phyloP scores from a whole-genome alignment of 2,888 invertebrate genomes.

The Drosophila formosana region DNA sequence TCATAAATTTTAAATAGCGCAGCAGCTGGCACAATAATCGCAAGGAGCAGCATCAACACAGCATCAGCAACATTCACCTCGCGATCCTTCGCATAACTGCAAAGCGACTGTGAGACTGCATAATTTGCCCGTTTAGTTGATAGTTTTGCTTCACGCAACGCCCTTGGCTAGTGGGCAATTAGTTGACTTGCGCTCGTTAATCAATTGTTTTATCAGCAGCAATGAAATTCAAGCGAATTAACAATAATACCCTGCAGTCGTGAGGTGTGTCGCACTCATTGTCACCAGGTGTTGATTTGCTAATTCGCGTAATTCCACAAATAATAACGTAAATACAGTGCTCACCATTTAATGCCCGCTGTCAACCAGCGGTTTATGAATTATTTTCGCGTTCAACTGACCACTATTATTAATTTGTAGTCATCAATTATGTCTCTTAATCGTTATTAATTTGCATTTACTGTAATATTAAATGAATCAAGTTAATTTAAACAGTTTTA shows the following conservation, averaged over 20 bases:
- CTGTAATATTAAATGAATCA: neutral
- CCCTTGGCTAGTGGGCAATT: slow-evolving; percentile 21
- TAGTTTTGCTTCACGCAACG: slow-evolving; percentile 34
- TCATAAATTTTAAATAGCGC: slow-evolving; percentile 80
- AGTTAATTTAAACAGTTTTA: neutral
- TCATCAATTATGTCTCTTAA: neutral
- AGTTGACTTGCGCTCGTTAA: slow-evolving; percentile 29
- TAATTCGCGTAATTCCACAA: slow-evolving; percentile 3
- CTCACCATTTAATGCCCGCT: neutral
- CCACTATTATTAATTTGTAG: neutral
- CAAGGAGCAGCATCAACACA: slow-evolving; percentile 14
- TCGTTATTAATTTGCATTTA: neutral
- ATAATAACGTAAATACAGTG: neutral
- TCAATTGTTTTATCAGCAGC: slow-evolving; percentile 29
- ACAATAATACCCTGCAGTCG: slow-evolving; percentile 3
- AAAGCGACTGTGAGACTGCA: slow-evolving; percentile 58
- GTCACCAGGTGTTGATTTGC: slow-evolving; percentile 4
- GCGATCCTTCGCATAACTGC: slow-evolving; percentile 7
- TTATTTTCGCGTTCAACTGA: slow-evolving; percentile 1
- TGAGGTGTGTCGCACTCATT: neutral
- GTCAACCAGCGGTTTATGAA: slow-evolving; percentile 2
- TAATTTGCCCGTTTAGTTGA: slow-evolving; percentile 54
- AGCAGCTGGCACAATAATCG: slow-evolving; percentile 62
- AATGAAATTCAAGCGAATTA: slow-evolving; percentile 9
- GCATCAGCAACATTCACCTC: slow-evolving; percentile 1